Evolutionary conservation across 2,888 invertebrate species (phyloP).

Genomic region (Lycophotia porphyrea): DNA sequence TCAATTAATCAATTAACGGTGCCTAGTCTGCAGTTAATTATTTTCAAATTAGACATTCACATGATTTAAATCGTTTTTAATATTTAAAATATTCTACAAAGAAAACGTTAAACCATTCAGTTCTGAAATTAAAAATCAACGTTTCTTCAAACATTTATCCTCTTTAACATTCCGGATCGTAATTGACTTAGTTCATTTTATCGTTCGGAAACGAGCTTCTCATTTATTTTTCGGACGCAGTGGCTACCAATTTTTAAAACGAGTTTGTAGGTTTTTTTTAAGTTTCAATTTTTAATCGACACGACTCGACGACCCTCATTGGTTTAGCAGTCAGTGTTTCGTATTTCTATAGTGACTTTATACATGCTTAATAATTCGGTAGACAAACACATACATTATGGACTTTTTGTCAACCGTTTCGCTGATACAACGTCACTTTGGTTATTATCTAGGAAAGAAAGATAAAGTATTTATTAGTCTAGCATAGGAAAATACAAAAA

Average conservation of each 20-base stretch:
- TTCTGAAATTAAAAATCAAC: constrained; percentile 32
- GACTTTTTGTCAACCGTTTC: background rate
- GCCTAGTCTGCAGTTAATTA: background rate
- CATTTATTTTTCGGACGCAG: constrained; percentile 23
- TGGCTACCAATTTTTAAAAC: constrained; percentile 21
- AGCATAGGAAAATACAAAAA: no score
- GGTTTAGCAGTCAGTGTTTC: background rate
- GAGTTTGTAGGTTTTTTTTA: background rate
- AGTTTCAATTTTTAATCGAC: background rate
- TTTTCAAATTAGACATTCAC: background rate
- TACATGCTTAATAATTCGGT: background rate
- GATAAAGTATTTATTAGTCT: no score
- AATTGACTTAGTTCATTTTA: constrained; percentile 53
- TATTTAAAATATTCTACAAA: background rate
- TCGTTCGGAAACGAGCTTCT: constrained; percentile 48
- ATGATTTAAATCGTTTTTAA: background rate
- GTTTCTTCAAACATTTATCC: constrained; percentile 43
- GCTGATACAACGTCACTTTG: background rate
- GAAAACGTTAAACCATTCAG: background rate
- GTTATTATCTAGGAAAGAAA: no score
- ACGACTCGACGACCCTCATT: background rate
- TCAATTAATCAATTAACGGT: background rate
- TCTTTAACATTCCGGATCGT: constrained; percentile 39
- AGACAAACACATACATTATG: background rate
- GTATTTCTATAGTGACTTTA: background rate